These are phyloP conservation scores for Cistogaster globosa DNA, from an alignment of 2,888 invertebrate species.

Conservation along the genomic window DNA sequence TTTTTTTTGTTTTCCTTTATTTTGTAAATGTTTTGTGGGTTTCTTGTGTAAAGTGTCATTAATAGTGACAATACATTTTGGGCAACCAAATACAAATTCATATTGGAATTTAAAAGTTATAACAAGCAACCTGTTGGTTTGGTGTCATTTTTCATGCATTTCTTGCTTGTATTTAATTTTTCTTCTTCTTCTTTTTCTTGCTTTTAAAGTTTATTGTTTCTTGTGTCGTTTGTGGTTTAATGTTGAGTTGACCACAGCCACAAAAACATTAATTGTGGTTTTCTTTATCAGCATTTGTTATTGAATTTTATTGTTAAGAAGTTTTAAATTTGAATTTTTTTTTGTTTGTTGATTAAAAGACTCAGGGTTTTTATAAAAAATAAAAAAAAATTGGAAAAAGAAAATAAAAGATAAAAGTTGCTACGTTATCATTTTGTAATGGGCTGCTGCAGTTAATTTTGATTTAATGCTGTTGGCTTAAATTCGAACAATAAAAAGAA, in stretches of 20 bases:
- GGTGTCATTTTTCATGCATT: constrained; percentile 72
- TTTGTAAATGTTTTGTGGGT: constrained; percentile 25
- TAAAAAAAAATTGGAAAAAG: neutral
- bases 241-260: constrained; percentile 8
- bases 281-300: constrained; percentile 46
- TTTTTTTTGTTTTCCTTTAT: no score
- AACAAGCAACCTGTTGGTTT: constrained; percentile 67
- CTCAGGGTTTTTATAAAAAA: neutral
- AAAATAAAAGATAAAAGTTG: constrained; percentile 32
- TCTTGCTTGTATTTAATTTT: constrained; percentile 64
- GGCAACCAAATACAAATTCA: neutral
- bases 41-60: constrained; percentile 67
- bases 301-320: constrained; percentile 48
- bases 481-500: neutral
- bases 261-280: constrained; percentile 63
- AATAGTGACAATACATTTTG: constrained; percentile 42
- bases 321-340: constrained; percentile 32
- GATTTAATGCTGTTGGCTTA: neutral
- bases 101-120: constrained; percentile 11
- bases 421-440: constrained; percentile 64
- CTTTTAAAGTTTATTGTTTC: constrained; percentile 42
- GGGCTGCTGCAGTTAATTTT: constrained; percentile 68
- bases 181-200: constrained; percentile 21
- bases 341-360: no score
- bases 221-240: constrained; percentile 28